phyloP scores from a whole-genome alignment of 2,113 vertebrate genomes.

The Grallaria varia region DNA sequence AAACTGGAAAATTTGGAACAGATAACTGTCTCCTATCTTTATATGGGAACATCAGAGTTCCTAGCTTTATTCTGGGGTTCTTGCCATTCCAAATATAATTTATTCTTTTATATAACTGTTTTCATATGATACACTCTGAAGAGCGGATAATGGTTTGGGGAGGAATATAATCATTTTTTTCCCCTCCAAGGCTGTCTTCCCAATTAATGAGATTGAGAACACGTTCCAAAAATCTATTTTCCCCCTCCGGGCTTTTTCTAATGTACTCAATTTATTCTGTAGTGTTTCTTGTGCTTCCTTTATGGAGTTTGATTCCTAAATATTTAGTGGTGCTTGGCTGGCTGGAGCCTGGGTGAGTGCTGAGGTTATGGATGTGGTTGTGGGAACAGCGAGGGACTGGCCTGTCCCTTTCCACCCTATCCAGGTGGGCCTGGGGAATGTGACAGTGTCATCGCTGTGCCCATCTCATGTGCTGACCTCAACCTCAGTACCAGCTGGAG shows the following conservation, averaged over 20 bases:
- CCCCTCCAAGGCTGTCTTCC: constrained; percentile 55
- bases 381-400: not conserved
- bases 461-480: not conserved
- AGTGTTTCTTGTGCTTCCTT: constrained; percentile 26
- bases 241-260: constrained; percentile 53
- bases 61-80: constrained; percentile 72
- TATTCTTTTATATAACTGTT: constrained; percentile 74
- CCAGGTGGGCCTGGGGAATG: not conserved
- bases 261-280: constrained; percentile 53
- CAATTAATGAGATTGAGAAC: constrained; percentile 70
- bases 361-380: not conserved
- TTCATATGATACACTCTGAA: constrained; percentile 70
- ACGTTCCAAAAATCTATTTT: constrained; percentile 61
- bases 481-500: not conserved
- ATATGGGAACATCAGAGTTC: constrained; percentile 72
- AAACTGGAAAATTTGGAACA: constrained; percentile 74
- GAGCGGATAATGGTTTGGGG: constrained; percentile 62
- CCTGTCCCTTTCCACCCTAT: accelerated
- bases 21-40: constrained; percentile 75
- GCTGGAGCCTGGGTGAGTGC: not conserved
- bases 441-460: not conserved
- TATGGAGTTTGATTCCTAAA: constrained; percentile 27
- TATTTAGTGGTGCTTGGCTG: not conserved
- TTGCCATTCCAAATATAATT: constrained; percentile 76
- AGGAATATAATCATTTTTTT: not conserved